phyloP scores from a whole-genome alignment of 2,888 invertebrate species.

The Ethmia dodecea region DNA sequence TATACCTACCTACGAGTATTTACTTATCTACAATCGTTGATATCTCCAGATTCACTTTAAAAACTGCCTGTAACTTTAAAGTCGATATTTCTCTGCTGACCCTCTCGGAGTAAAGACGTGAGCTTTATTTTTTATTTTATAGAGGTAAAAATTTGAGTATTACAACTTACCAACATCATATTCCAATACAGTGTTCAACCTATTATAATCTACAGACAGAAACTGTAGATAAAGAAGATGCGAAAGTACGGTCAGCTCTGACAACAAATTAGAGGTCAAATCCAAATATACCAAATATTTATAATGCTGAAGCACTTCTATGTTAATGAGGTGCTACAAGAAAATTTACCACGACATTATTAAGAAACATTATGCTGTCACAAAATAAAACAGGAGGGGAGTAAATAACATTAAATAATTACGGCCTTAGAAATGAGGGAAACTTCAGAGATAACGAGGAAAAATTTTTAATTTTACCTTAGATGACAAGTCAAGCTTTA shows the following conservation, averaged over 20 bases:
- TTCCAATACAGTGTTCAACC: constrained; percentile 65
- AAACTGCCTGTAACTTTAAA: no score
- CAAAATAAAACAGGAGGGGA: background rate
- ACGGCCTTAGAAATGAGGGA: background rate
- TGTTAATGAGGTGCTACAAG: constrained; percentile 58
- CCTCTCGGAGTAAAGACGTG: no score
- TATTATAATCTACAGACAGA: constrained; percentile 76
- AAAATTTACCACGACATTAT: no score
- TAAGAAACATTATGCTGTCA: background rate
- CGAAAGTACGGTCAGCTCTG: constrained; percentile 67
- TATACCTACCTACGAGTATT: no score
- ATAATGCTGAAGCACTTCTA: constrained; percentile 70
- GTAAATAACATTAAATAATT: constrained; percentile 4
- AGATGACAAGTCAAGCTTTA: constrained; percentile 69
- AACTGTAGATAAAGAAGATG: constrained; percentile 75
- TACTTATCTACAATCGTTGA: no score
- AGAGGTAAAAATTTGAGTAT: no score
- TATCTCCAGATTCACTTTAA: no score
- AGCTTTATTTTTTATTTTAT: no score
- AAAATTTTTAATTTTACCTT: constrained; percentile 36
- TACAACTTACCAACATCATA: constrained; percentile 72
- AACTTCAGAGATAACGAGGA: background rate
- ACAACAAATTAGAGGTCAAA: constrained; percentile 74
- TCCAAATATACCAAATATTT: constrained; percentile 79
- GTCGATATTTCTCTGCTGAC: no score